Evolutionary conservation across 2,888 invertebrate species (phyloP), one percentile per base, ranked within the genome.

Genomic region (Acheta domesticus): DNA sequence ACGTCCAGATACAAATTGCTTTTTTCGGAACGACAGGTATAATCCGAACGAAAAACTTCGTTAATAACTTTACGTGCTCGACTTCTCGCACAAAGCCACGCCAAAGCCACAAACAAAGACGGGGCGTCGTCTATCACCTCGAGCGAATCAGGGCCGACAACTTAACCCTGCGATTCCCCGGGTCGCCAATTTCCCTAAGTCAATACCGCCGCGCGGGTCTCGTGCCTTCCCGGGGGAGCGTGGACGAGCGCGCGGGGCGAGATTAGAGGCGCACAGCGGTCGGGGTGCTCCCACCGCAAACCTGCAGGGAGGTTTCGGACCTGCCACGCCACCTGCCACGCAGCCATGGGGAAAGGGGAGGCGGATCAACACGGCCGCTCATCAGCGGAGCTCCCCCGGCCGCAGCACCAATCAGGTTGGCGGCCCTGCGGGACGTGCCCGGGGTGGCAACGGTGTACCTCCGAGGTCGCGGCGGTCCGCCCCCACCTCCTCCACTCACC

Each of bases 111-210:
- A 62, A 62, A 62, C 62, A 62, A 62, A 62, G 62, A 62, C 62
- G n/a, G 14, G 16, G 62, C 16, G 16, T 62, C 62, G 62, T 62
- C 62, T 14, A 62, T 62, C 62, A 62, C 36, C 36, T 8, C 62
- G 62, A 62, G n/a, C 62, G 62, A n/a, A 14, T 36, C 36, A 36
- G 36, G 36, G 14, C n/a, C 62, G 62, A 36, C n/a, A 62, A 62
- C 62, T n/a, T 62, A 62, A 62, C 62, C 62, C 62, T n/a, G 62
- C 62, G 62, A 62, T 62, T 62, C 62, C 62, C 14, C 62, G 62
- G n/a, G 36, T n/a, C 62, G 3, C 62, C 62, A 62, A 36, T 62
- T 62, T 62, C 16, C 62, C n/a, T 62, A 62, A 62, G 62, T 62
- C 62, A 62, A 62, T 62, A 62, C n/a, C 16, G 36, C 36, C 62